These are phyloP conservation scores for Lacanobia wlatinum DNA, from an alignment of 2,888 invertebrate genomes.

Conservation along the genomic window DNA sequence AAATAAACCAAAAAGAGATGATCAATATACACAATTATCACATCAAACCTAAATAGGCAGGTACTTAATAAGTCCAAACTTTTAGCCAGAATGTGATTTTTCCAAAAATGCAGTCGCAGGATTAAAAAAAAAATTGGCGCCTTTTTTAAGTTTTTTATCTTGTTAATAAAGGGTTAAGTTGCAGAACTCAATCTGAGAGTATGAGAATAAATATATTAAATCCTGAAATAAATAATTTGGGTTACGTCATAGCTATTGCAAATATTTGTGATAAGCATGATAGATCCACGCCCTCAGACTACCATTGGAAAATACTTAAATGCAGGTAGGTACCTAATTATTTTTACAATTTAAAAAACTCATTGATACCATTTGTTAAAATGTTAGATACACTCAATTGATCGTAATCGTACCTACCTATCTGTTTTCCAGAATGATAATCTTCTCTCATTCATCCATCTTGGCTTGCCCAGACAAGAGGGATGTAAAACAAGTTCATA, in stretches of 20 bases:
- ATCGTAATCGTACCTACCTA: neutral
- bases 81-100: too few species aligned
- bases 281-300: conserved; percentile 86
- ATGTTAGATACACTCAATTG: neutral
- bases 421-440: conserved; percentile 81
- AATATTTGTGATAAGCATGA: conserved; percentile 86
- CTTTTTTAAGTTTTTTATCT: too few species aligned
- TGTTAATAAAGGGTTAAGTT: too few species aligned
- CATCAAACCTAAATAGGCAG: too few species aligned
- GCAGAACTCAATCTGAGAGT: neutral
- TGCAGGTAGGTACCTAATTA: conserved; percentile 76
- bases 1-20: too few species aligned
- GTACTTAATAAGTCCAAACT: too few species aligned
- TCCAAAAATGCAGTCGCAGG: too few species aligned
- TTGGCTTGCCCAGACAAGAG: conserved; percentile 84
- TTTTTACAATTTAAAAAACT: too few species aligned
- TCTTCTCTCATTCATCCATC: conserved; percentile 85
- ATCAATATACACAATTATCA: too few species aligned
- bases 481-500: conserved; percentile 82
- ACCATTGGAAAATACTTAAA: conserved; percentile 88
- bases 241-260: conserved; percentile 81
- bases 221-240: conserved; percentile 75
- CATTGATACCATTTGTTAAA: too few species aligned
- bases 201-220: conserved; percentile 84
- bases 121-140: too few species aligned